These are phyloP conservation scores for Oscheius myriophilus DNA, from an alignment of 2,888 invertebrate species.

Conservation along the genomic window DNA sequence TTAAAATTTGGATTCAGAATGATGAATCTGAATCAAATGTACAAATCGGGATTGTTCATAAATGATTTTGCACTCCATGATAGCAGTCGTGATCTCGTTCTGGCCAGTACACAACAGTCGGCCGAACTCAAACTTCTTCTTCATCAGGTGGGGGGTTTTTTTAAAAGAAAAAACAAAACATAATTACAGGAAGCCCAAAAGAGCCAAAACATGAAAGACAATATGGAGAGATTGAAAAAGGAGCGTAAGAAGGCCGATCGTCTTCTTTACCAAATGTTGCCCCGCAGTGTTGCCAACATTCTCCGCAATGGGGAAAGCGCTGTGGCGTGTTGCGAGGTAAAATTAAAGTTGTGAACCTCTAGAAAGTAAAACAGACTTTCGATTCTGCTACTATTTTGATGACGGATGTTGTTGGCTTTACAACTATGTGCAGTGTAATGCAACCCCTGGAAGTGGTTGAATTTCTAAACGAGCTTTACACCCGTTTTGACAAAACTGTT, in stretches of 20 bases:
- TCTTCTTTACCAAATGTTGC: constrained; percentile 97
- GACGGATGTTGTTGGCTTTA: constrained; percentile 96
- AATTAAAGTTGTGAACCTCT: neutral
- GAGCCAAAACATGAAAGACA: constrained; percentile 92
- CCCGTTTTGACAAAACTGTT: constrained; percentile 85
- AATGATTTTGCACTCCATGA: constrained; percentile 99
- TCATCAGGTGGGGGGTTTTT: constrained; percentile 76
- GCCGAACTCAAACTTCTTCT: constrained; percentile 93
- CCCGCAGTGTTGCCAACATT: constrained; percentile 93
- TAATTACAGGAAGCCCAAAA: constrained; percentile 87
- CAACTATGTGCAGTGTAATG: constrained; percentile 93
- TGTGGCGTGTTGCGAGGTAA: constrained; percentile 94
- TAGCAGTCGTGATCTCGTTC: constrained; percentile 93
- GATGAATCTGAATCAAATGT: constrained; percentile 90
- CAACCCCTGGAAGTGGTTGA: constrained; percentile 88
- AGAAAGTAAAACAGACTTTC: constrained; percentile 81
- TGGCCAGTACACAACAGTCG: constrained; percentile 95
- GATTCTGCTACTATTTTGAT: constrained; percentile 94
- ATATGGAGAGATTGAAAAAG: constrained; percentile 91
- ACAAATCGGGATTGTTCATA: constrained; percentile 91
- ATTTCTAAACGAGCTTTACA: constrained; percentile 76
- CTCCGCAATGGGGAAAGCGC: constrained; percentile 92
- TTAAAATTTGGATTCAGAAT: constrained; percentile 74
- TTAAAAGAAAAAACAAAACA: neutral
- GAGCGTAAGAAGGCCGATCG: constrained; percentile 96